These are phyloP conservation scores for Trachymyrmex cornetzi DNA, from an alignment of 1,140 invertebrate species.

Conservation along the genomic window DNA sequence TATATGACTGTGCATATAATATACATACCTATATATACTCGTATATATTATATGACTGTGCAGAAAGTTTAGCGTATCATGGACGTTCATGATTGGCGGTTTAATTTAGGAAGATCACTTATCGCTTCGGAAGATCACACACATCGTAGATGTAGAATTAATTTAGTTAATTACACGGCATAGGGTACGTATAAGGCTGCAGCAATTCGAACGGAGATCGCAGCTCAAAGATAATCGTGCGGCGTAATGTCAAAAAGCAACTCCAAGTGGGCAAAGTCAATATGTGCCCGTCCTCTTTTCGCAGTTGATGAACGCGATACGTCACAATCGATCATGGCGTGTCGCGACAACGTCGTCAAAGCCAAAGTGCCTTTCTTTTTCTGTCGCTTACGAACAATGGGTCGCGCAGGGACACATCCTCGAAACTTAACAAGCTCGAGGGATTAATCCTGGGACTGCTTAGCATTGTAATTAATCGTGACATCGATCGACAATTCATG, in stretches of 20 bases:
- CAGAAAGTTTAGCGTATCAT: neutral
- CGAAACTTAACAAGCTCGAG: neutral
- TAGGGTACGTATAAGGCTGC: too few species aligned
- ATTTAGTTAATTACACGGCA: slow-evolving; percentile 29
- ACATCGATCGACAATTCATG: slow-evolving; percentile 26
- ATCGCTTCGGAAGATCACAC: slow-evolving; percentile 3
- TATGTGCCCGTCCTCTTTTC: slow-evolving; percentile 44
- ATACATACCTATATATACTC: too few species aligned
- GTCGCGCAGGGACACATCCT: neutral
- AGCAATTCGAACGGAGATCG: neutral
- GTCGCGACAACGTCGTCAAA: slow-evolving; percentile 33
- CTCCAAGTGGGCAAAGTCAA: slow-evolving; percentile 54
- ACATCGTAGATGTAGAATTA: slow-evolving; percentile 8
- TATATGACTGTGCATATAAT: too few species aligned
- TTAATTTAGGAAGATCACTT: slow-evolving; percentile 24
- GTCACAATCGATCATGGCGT: slow-evolving; percentile 70
- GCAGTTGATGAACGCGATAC: slow-evolving; percentile 47
- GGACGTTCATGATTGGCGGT: too few species aligned
- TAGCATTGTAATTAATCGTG: slow-evolving; percentile 46
- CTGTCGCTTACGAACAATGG: neutral
- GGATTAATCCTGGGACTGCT: neutral
- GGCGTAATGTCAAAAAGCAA: slow-evolving; percentile 48
- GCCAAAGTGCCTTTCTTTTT: slow-evolving; percentile 39
- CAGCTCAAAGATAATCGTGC: slow-evolving; percentile 8
- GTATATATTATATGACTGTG: neutral